Evolutionary conservation across 2,113 vertebrate genomes (phyloP).

Genomic region (Galeopterus variegatus): DNA sequence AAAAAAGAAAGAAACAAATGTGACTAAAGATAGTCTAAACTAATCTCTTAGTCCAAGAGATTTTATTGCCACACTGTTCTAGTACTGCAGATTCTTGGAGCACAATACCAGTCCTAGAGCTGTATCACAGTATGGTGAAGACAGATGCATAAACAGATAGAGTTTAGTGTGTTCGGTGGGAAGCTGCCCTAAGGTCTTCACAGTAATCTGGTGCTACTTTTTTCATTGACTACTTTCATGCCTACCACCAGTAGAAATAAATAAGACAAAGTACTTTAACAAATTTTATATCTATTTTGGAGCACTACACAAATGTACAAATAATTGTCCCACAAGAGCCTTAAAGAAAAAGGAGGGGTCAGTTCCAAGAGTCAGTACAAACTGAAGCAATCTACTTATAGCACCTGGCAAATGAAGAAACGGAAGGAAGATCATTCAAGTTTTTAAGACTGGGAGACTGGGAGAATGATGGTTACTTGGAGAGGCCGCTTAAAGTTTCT

Average conservation of each 20-base stretch:
- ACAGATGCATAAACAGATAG: neutral
- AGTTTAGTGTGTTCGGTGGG: neutral
- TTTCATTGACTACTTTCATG: neutral
- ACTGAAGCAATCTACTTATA: neutral
- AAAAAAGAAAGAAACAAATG: neutral
- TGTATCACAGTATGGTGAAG: too few species aligned
- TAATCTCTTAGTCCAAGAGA: neutral
- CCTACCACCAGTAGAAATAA: conserved; percentile 43
- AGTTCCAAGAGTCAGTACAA: neutral
- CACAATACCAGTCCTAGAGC: neutral
- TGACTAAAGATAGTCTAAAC: too few species aligned
- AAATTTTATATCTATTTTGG: conserved; percentile 22
- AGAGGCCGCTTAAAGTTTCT: neutral
- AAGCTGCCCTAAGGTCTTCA: neutral
- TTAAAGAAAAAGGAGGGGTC: neutral
- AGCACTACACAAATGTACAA: neutral
- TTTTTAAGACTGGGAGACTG: neutral
- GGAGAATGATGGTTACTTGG: neutral
- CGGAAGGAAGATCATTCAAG: neutral
- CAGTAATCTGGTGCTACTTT: neutral
- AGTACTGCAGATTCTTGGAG: neutral
- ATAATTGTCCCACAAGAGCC: conserved; percentile 24
- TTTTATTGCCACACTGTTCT: neutral
- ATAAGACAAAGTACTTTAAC: neutral
- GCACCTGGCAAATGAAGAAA: neutral